Evolutionary conservation across 2,888 invertebrate genomes (phyloP), one percentile per base, ranked within the genome.

Genomic region (Drosophila siamana): DNA sequence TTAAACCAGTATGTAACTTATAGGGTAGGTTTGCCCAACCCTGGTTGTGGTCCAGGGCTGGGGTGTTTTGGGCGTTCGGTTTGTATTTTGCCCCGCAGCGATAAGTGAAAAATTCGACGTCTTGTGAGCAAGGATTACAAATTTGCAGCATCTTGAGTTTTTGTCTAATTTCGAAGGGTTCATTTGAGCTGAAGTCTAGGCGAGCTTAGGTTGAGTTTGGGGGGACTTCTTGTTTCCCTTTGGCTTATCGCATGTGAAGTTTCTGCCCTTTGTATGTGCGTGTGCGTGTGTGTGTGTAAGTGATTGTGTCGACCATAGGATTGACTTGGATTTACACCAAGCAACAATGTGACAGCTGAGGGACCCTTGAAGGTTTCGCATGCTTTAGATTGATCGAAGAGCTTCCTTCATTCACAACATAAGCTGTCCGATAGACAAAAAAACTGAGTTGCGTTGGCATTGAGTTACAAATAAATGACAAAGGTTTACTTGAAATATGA

Each of bases 71-170:
- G 28, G 36, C 54, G 50, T 61, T 61, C 11, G 48, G 68, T 56
- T 63, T 59, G 56, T 69, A 50, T 63, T 72, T 63, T 72, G 74
- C 76, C 87, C 74, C 55, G 59, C 65, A 82, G 87, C 85, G 76
- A 85, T 85, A 86, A 86, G 82, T 81, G 87, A 83, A 83, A 86
- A 83, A 86, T 86, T 83, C 81, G 43, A 64, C 73, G 64, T 77
- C 71, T 60, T 78, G 74, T 70, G 70, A 78, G 66, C 74, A 86
- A 88, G 84, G 88, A 88, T 88, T 88, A 85, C 86, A 80, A 88
- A 88, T 86, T 88, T 79, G 79, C 84, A 84, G 84, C 86, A 85
- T 83, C 82, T 83, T 83, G 85, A 86, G 81, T 83, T 74, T 74
- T 84, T 86, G 81, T 78, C 78, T 81, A 85, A 81, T 81, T 78